Evolutionary conservation across 2,113 vertebrate genomes (phyloP).

Genomic region (Cavia aperea): DNA sequence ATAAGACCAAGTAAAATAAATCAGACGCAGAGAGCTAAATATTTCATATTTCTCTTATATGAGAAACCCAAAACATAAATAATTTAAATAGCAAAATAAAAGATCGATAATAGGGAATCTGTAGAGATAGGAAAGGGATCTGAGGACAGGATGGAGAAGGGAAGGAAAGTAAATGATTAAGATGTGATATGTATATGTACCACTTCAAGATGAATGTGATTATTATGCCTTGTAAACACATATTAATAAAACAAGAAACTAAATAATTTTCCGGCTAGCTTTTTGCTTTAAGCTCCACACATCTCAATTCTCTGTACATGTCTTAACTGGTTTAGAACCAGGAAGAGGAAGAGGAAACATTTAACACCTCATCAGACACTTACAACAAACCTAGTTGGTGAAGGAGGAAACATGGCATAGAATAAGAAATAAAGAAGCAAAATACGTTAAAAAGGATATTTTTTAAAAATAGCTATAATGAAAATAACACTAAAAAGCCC

Average conservation of each 20-base stretch:
- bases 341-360: neutral
- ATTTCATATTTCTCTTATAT: neutral
- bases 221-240: neutral
- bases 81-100: neutral
- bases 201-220: neutral
- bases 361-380: conserved; percentile 12
- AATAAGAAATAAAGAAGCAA: neutral
- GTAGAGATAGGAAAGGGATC: neutral
- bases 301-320: conserved; percentile 2
- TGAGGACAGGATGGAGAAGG: neutral
- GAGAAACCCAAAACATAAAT: neutral
- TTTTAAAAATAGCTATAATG: neutral
- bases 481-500: neutral
- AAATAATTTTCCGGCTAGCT: conserved; percentile 26
- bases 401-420: neutral
- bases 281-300: conserved; percentile 29
- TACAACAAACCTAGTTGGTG: neutral
- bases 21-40: neutral
- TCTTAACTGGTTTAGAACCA: conserved; percentile 5
- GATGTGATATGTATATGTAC: neutral
- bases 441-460: neutral
- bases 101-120: neutral
- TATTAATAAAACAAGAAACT: neutral
- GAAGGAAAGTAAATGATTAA: neutral
- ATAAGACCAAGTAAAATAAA: neutral